Evolutionary conservation across 2,113 vertebrate genomes (phyloP), one percentile per base, ranked within the genome.

Genomic region (Geococcyx californianus): DNA sequence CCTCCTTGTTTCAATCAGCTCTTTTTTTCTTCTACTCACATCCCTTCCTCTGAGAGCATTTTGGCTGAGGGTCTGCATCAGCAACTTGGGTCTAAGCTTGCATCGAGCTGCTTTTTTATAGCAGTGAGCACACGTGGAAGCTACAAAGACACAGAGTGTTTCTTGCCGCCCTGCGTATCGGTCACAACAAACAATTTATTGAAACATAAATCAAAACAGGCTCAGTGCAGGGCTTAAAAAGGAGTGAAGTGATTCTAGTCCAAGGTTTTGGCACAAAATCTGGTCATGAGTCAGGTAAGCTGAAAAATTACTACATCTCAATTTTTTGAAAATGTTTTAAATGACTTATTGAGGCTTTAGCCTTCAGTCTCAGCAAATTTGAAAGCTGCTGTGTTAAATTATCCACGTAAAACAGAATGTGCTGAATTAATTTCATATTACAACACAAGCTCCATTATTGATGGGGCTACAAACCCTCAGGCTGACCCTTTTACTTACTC

Each of bases 371-470:
- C 34, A 83, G 67, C 25, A 54, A 88, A 92, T 63, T 33, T 5
- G 2, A 92, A 92, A 93, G 80, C 52, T 83, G n/a, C 79, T 85
- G 7, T 85, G 70, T 75, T 92, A 84, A 75, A 67, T 90, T 95
- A 92, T 58, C 86, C 83, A 58, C 18, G 16, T 75, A 58, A 90
- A 88, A 31, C 66, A 90, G 92, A 72, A 95, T 85, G 83, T 86
- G 75, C 75, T 92, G 83, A 95, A 92, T 95, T 83, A 85, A 84
- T 94, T 94, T 73, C n/a, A 25, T 84, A 75, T 85, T 76, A 88
- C 62, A 89, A 89, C 42, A 86, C 84, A 83, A 75, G 42, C 24
- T 79, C 36, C 26, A 44, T 72, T 94, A 75, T 26, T 86, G 76
- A 91, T 83, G 58, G 67, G 76, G 52, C 52, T 67, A 58, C 24